Evolutionary conservation across 2,888 invertebrate genomes (phyloP).

Genomic region (Drosophila anceps): DNA sequence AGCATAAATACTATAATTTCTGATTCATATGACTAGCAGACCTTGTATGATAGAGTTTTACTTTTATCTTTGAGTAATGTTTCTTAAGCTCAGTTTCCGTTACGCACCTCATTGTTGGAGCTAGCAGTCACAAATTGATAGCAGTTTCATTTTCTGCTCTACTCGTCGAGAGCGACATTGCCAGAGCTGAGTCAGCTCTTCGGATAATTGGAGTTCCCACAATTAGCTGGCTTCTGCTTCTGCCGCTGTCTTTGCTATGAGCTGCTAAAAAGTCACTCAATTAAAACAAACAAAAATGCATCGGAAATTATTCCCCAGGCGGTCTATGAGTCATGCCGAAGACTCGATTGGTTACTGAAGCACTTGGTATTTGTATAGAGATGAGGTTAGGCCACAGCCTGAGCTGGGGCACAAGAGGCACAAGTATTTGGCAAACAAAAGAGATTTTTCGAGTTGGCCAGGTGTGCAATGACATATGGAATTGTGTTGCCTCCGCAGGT

Average conservation of each 20-base stretch:
- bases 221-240: constrained; percentile 1
- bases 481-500: constrained; percentile 22
- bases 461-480: constrained; percentile 50
- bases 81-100: background rate
- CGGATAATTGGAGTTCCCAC: constrained; percentile 18
- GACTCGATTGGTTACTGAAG: background rate
- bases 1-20: background rate
- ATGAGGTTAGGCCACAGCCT: background rate
- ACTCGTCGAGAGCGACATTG: background rate
- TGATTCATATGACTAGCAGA: background rate
- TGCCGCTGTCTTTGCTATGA: constrained; percentile 6
- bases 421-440: constrained; percentile 14
- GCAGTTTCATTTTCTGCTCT: constrained; percentile 19
- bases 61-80: background rate
- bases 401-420: background rate
- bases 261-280: constrained; percentile 33
- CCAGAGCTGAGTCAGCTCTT: background rate
- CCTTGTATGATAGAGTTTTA: background rate
- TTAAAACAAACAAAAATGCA: constrained; percentile 44
- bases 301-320: constrained; percentile 1
- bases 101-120: background rate
- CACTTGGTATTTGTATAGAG: background rate
- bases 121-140: background rate
- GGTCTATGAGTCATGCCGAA: constrained; percentile 56
- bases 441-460: constrained; percentile 40